These are phyloP conservation scores for Sarcophaga carnaria DNA, from an alignment of 2,888 invertebrate species.

Conservation along the genomic window DNA sequence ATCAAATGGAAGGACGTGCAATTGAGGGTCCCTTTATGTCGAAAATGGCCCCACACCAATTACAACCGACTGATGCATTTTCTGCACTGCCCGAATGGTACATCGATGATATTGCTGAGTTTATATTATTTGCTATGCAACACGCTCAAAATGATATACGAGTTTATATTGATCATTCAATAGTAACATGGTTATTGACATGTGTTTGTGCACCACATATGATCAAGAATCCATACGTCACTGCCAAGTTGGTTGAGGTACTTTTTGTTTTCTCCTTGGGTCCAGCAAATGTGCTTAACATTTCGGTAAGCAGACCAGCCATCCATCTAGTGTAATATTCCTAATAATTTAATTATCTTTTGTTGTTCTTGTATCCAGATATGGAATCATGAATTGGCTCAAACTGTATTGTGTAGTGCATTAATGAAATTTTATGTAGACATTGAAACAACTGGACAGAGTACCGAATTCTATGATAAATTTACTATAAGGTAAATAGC, in stretches of 20 bases:
- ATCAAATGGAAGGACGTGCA: constrained; percentile 84
- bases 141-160: constrained; percentile 87
- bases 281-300: constrained; percentile 83
- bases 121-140: constrained; percentile 95
- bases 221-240: constrained; percentile 97
- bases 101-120: constrained; percentile 98
- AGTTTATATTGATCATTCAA: constrained; percentile 89
- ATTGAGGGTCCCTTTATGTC: constrained; percentile 82
- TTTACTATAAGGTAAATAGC: constrained; percentile 91
- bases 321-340: not conserved
- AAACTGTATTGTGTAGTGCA: constrained; percentile 91
- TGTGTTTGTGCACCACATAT: constrained; percentile 95
- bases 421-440: constrained; percentile 99
- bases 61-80: constrained; percentile 88
- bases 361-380: constrained; percentile 83
- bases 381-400: constrained; percentile 93
- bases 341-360: not conserved
- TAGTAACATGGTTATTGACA: constrained; percentile 94
- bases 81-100: constrained; percentile 98
- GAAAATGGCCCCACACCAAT: constrained; percentile 84
- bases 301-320: constrained; percentile 75
- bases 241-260: constrained; percentile 97
- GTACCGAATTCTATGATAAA: constrained; percentile 99
- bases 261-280: constrained; percentile 90
- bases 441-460: constrained; percentile 98